A percentile compares a stretch with the other conserved stretches of the same genome.
phyloP scores from a whole-genome alignment of 2,888 invertebrate genomes.

The Bellardia pandia region DNA sequence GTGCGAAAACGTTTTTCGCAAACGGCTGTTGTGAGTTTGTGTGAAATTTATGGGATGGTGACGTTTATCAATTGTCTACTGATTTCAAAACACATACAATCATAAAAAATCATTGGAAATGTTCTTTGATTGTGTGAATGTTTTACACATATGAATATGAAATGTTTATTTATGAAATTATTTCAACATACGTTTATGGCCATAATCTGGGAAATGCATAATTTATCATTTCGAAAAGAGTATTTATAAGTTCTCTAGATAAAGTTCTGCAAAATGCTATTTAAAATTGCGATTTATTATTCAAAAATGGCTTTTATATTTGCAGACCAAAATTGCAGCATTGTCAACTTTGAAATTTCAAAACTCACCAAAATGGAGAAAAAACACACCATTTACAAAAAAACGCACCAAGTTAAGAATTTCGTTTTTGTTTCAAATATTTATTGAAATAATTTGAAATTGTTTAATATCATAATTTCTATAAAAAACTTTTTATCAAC shows the following conservation, averaged over 20 bases:
- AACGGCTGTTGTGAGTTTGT: conserved; percentile 21
- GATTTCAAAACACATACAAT: conserved; percentile 51
- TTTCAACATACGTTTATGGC: conserved; percentile 48
- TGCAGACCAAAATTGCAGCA: no score
- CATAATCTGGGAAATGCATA: conserved; percentile 43
- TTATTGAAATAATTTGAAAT: no score
- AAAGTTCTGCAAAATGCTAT: conserved; percentile 17
- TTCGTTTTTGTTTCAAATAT: no score
- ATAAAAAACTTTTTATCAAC: no score
- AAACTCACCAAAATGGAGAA: no score
- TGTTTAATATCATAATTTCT: no score
- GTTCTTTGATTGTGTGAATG: conserved; percentile 30
- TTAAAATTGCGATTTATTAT: conserved; percentile 28
- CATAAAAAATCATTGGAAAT: conserved; percentile 46
- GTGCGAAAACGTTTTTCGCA: conserved; percentile 69
- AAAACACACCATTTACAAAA: no score
- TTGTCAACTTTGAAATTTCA: no score
- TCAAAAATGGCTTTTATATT: conserved; percentile 7
- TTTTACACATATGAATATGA: conserved; percentile 38
- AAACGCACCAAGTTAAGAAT: no score
- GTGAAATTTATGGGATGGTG: conserved; percentile 35
- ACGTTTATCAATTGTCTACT: conserved; percentile 71
- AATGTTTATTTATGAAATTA: conserved; percentile 46
- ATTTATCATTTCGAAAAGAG: conserved; percentile 40
- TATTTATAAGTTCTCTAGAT: conserved; percentile 23